phyloP scores from a whole-genome alignment of 2,888 invertebrate genomes.

The Pandemis cinnamomeana region DNA sequence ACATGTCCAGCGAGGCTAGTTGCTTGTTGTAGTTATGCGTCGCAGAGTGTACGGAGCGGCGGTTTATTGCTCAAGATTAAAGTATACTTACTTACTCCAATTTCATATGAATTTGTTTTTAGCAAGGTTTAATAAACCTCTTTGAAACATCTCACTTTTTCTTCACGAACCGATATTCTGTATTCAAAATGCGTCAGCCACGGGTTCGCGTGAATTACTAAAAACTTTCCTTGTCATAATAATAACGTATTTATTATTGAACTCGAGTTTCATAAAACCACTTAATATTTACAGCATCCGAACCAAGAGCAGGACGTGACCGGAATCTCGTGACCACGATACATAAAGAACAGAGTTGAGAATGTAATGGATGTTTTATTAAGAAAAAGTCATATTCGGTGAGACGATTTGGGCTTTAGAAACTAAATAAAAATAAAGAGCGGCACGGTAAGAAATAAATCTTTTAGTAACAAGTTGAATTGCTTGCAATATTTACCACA shows the following conservation, averaged over 20 bases:
- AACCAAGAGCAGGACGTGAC: conserved; percentile 27
- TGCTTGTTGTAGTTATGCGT: too few relatives aligned
- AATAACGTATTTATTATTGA: conserved; percentile 17
- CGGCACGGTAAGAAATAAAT: not conserved
- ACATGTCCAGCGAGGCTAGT: too few relatives aligned
- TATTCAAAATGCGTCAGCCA: conserved; percentile 2
- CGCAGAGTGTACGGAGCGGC: too few relatives aligned
- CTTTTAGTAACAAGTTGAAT: not conserved
- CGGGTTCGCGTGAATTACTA: not conserved
- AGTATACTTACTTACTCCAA: too few relatives aligned
- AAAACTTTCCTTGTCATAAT: conserved; percentile 19
- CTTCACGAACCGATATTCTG: not conserved
- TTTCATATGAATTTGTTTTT: not conserved
- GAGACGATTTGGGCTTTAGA: not conserved
- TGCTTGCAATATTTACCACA: too few relatives aligned
- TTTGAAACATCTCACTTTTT: not conserved
- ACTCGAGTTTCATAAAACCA: conserved; percentile 24
- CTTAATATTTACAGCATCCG: conserved; percentile 34
- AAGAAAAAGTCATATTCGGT: not conserved
- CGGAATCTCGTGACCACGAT: conserved; percentile 7
- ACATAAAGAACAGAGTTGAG: conserved; percentile 15
- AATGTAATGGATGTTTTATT: conserved; percentile 9
- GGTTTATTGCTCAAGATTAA: not conserved
- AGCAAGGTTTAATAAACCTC: not conserved
- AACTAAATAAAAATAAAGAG: not conserved